phyloP scores from a whole-genome alignment of 2,888 invertebrate species.

The Drosophila atroscutellata region DNA sequence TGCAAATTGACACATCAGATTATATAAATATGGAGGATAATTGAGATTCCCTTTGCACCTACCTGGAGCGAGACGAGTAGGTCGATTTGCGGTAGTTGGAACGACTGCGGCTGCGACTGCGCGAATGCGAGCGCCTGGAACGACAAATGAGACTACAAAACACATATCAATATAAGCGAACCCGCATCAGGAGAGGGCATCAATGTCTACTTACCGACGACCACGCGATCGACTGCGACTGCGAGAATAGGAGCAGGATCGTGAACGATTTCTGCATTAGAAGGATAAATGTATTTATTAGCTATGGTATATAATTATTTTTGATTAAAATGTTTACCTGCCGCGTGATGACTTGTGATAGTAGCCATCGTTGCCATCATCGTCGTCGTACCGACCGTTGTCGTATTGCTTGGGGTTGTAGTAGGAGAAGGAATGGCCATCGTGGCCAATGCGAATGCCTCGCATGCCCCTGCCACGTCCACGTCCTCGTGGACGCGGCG shows the following conservation, averaged over 20 bases:
- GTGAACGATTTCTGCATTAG: slow-evolving; percentile 67
- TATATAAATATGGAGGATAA: background rate
- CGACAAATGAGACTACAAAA: slow-evolving; percentile 61
- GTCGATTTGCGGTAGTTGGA: slow-evolving; percentile 77
- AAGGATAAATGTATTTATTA: background rate
- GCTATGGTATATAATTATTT: background rate
- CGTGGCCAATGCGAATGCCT: slow-evolving; percentile 61
- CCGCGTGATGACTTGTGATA: slow-evolving; percentile 78
- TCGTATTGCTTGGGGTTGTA: slow-evolving; percentile 86
- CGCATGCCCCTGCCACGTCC: slow-evolving; percentile 77
- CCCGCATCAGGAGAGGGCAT: background rate
- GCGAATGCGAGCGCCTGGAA: slow-evolving; percentile 69
- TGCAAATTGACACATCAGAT: slow-evolving; percentile 22
- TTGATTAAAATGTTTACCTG: slow-evolving; percentile 43
- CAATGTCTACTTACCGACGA: slow-evolving; percentile 65
- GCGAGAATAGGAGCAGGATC: slow-evolving; percentile 68
- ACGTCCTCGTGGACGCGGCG: slow-evolving; percentile 84
- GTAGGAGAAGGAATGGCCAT: slow-evolving; percentile 72
- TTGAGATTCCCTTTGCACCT: background rate
- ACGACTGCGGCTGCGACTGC: slow-evolving; percentile 68
- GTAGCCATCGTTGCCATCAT: slow-evolving; percentile 86
- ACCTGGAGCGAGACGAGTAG: slow-evolving; percentile 78
- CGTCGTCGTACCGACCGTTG: slow-evolving; percentile 86
- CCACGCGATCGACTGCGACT: slow-evolving; percentile 75
- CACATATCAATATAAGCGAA: background rate